Base-by-base conservation (phyloP, 1,140 invertebrate genomes). In the Ditylenchus dipsaci region DNA sequence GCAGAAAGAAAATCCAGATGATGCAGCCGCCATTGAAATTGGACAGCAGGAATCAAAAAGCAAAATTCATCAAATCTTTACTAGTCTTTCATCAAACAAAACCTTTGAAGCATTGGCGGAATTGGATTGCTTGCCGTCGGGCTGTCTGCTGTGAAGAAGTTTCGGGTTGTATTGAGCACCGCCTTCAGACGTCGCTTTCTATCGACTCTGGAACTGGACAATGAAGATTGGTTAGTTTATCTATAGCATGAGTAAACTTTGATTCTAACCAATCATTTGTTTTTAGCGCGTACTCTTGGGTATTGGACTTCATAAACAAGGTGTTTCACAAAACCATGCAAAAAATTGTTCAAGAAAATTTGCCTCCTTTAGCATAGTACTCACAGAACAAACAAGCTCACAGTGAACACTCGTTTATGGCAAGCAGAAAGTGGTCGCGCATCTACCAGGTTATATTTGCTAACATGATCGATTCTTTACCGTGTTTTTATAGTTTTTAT, bases 81-180 rank as follows among this genome's bases (percentile, higher is more conserved):
- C 33, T 11, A 64, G 33, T 17, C 58, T 30, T 19, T 68, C 26
- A 33, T 59, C 26, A 89, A 91, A 74, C 98, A 98, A 85, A 95
- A 93, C 1, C n/a, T 97, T 85, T 99, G 98, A 84, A 92, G 95
- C 17, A 95, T 95, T 43, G 95, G 95, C 53, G 95, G 33, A 38
- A 11, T 38, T 38, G 33, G 33, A 38, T 3, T 38, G 33, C 33
- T 38, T 38, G 33, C 33, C 33, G 33, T 38, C 11, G 33, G 33
- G 33, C 11, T 38, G 11, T 38, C 33, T 38, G 33, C 33, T 38
- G 33, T 38, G 11, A 38, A 38, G 33, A 38, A 38, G 33, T 38
- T 38, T 38, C 33, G 33, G 3, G 33, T 38, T 11, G 33, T 38
- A 5, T 83, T 58, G 7, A 83, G 77, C 61, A 63, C 80, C 0